Conservation (phyloP, 1,140 invertebrate genomes). For the Megalonaias nervosa region DNA sequence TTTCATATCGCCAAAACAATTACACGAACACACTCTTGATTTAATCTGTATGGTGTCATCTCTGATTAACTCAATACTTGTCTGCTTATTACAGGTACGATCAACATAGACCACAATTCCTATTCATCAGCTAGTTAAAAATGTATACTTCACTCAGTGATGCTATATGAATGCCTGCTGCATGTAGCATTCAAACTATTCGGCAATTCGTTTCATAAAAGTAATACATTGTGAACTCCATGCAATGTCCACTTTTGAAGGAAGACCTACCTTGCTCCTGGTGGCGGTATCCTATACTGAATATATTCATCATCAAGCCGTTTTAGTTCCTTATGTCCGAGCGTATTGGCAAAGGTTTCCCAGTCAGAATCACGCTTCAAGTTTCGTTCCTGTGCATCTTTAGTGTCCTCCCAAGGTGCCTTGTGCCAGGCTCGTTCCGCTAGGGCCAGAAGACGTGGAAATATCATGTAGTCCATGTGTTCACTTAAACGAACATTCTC, state of each 20-base stretch:
- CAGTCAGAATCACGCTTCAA: conserved; percentile 4
- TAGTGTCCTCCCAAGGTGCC: conserved; percentile 31
- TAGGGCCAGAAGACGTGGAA: conserved; percentile 46
- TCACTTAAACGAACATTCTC: conserved; percentile 41
- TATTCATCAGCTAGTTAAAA: too few species aligned
- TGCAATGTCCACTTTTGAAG: neutral
- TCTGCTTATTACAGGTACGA: too few species aligned
- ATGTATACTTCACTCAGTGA: too few species aligned
- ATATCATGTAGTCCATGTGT: conserved; percentile 45
- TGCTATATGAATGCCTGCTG: too few species aligned
- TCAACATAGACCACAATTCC: too few species aligned
- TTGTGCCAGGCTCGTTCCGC: conserved; percentile 55
- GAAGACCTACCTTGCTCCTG: conserved; percentile 43
- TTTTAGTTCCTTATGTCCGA: conserved; percentile 44
- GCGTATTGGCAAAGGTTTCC: conserved; percentile 32
- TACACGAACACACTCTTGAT: too few species aligned
- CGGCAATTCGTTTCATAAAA: too few species aligned
- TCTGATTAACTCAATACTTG: too few species aligned
- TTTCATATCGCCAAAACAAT: too few species aligned
- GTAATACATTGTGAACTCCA: too few species aligned
- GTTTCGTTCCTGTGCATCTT: neutral
- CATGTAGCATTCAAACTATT: too few species aligned
- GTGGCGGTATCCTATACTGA: conserved; percentile 42
- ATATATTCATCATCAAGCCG: conserved; percentile 41
- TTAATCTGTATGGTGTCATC: too few species aligned